These are phyloP conservation scores for Agapornis canus DNA, from an alignment of 2,797 vertebrate species.

Conservation along the genomic window DNA sequence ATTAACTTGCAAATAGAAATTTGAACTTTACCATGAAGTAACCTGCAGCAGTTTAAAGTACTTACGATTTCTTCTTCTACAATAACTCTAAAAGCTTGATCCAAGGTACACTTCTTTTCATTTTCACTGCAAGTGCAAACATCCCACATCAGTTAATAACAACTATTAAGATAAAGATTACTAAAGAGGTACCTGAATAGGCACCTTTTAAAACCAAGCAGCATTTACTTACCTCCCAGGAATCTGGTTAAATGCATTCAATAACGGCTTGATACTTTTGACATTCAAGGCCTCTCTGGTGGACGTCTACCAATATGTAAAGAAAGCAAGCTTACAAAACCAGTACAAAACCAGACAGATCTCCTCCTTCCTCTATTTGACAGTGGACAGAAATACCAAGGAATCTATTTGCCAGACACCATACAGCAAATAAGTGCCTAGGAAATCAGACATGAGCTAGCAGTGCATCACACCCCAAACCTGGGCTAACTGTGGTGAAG, in stretches of 20 bases:
- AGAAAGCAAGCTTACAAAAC: not conserved
- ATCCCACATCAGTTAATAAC: not conserved
- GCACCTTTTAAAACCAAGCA: not conserved
- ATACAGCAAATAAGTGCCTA: fast-evolving
- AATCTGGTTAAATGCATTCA: constrained; percentile 87
- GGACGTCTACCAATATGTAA: constrained; percentile 79
- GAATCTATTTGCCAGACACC: not conserved
- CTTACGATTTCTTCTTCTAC: constrained; percentile 95
- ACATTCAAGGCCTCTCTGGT: constrained; percentile 82
- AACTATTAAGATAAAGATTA: not conserved
- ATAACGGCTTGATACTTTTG: constrained; percentile 86
- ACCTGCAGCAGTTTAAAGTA: not conserved
- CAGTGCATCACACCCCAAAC: not conserved
- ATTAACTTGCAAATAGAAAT: not conserved
- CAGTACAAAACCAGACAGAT: not conserved
- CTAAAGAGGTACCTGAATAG: not conserved
- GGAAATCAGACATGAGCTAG: fast-evolving
- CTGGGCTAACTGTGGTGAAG: fast-evolving
- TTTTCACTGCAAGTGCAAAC: constrained; percentile 86
- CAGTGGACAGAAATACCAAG: not conserved
- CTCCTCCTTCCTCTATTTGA: not conserved
- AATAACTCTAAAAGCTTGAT: constrained; percentile 91
- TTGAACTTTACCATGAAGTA: not conserved
- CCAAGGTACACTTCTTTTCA: constrained; percentile 94
- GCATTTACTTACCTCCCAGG: constrained; percentile 86